Percentiles rank a stretch among this genome's conserved stretches.
These are phyloP conservation scores for Platichthys stellatus DNA, from an alignment of 2,113 vertebrate genomes.

Conservation along the genomic window DNA sequence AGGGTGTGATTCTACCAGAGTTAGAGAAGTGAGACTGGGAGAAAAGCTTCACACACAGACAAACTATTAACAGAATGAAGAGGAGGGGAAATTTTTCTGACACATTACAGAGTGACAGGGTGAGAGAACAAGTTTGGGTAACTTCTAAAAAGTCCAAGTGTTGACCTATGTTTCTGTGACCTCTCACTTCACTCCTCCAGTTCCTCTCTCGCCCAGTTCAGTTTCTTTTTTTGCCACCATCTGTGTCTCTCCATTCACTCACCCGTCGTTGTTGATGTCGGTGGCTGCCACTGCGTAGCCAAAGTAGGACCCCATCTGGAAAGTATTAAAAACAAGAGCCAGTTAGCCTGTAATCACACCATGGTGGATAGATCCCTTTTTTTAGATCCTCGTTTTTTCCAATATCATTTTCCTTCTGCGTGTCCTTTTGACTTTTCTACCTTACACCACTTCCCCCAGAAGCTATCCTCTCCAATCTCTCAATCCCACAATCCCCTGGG, in stretches of 20 bases:
- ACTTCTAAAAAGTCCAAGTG: neutral
- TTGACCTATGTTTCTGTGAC: constrained; percentile 21
- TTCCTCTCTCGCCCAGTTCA: constrained; percentile 1
- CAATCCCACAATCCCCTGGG: constrained; percentile 53
- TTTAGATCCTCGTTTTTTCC: constrained; percentile 53
- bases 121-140: neutral
- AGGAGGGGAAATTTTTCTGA: neutral
- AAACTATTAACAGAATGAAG: neutral
- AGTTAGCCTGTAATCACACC: constrained; percentile 68
- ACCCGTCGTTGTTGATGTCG: constrained; percentile 92
- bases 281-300: constrained; percentile 89
- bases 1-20: neutral
- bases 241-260: constrained; percentile 67
- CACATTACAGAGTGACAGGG: constrained; percentile 17
- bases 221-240: constrained; percentile 18
- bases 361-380: constrained; percentile 45
- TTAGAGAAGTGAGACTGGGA: constrained; percentile 32
- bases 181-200: neutral
- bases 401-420: constrained; percentile 40
- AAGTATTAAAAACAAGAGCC: constrained; percentile 67
- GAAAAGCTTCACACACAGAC: neutral
- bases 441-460: constrained; percentile 20
- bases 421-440: constrained; percentile 32
- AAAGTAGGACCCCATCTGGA: constrained; percentile 93
- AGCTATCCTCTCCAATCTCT: constrained; percentile 54